A percentile compares a stretch with the other conserved stretches of the same genome.
These are phyloP conservation scores for Torymus aiolomorphi DNA, from an alignment of 2,888 invertebrate genomes.

Conservation along the genomic window DNA sequence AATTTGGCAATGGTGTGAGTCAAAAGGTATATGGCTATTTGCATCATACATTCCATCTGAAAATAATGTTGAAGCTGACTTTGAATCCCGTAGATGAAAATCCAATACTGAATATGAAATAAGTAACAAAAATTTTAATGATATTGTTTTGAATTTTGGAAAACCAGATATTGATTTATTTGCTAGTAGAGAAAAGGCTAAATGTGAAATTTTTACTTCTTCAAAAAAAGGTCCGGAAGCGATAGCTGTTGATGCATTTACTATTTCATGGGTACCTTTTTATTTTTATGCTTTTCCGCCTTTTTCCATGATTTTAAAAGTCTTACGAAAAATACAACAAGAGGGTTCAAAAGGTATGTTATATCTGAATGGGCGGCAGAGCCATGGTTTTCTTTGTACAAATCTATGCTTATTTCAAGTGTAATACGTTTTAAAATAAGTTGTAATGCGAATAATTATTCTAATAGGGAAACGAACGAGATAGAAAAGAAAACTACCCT, in stretches of 20 bases:
- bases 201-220: background rate
- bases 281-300: background rate
- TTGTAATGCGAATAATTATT: background rate
- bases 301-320: conserved; percentile 4
- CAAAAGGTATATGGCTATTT: no score
- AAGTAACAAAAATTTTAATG: background rate
- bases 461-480: background rate
- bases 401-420: no score
- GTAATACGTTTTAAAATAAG: background rate
- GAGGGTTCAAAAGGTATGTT: background rate
- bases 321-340: background rate
- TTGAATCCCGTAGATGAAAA: no score
- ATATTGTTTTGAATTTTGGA: background rate
- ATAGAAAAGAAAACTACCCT: background rate
- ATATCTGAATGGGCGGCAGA: background rate
- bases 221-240: background rate
- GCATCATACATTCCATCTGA: background rate
- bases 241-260: background rate
- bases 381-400: no score
- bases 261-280: background rate
- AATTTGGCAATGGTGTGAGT: no score
- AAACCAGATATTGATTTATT: conserved; percentile 1
- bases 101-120: background rate
- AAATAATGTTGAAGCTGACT: background rate
- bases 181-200: background rate